phyloP scores from a whole-genome alignment of 2,888 invertebrate genomes.

The Neoscelio sp. region DNA sequence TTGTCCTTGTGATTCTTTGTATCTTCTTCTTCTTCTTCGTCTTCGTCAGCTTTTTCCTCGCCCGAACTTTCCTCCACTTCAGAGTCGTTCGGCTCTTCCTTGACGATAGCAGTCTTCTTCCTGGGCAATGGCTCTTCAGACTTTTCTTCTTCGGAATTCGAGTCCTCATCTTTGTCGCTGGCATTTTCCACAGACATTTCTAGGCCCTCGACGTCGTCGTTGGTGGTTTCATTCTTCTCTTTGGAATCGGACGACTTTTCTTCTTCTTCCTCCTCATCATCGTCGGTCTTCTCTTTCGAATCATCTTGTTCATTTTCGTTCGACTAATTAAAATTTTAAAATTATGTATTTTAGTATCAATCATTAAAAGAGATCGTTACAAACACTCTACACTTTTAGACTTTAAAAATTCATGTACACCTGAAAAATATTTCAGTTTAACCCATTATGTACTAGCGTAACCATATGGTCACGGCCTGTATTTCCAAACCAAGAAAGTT shows the following conservation, averaged over 20 bases:
- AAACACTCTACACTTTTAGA: no score
- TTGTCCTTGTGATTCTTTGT: background rate
- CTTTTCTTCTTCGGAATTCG: slow-evolving; percentile 73
- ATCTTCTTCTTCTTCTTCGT: slow-evolving; percentile 28
- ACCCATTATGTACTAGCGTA: no score
- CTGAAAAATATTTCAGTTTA: no score
- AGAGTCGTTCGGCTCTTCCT: slow-evolving; percentile 78
- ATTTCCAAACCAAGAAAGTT: no score
- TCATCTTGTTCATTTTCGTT: slow-evolving; percentile 48
- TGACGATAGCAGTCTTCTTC: slow-evolving; percentile 79
- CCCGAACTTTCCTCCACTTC: slow-evolving; percentile 80
- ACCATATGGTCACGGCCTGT: no score
- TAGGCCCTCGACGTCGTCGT: slow-evolving; percentile 67
- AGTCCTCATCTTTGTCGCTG: slow-evolving; percentile 79
- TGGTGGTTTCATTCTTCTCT: slow-evolving; percentile 2
- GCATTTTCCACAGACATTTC: slow-evolving; percentile 81
- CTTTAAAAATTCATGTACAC: no score
- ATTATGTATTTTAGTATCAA: no score
- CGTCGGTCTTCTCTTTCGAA: slow-evolving; percentile 10
- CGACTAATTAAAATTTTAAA: no score
- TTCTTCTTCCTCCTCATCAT: slow-evolving; percentile 26
- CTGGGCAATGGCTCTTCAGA: slow-evolving; percentile 71
- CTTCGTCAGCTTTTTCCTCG: slow-evolving; percentile 73
- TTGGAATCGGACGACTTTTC: slow-evolving; percentile 25
- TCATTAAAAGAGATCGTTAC: no score